Evolutionary conservation across 2,797 vertebrate genomes (phyloP).

Genomic region (Centroberyx gerrardi): DNA sequence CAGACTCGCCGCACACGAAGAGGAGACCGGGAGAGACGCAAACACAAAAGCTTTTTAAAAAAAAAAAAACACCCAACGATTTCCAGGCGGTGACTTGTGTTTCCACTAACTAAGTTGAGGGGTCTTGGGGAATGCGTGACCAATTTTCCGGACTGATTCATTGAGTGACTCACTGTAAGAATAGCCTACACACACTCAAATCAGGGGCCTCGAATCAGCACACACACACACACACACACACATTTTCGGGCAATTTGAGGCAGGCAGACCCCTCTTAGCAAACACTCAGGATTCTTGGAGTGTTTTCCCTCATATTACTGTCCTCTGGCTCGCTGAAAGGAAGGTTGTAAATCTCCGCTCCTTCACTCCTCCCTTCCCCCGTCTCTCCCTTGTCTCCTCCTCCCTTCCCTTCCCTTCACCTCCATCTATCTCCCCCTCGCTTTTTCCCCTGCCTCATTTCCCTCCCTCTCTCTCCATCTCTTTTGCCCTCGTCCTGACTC

Average conservation of each 20-base stretch:
- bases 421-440: conserved; percentile 25
- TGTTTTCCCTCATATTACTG: conserved; percentile 64
- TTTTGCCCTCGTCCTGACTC: conserved; percentile 42
- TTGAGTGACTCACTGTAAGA: conserved; percentile 46
- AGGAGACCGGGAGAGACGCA: neutral
- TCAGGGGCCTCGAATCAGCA: conserved; percentile 21
- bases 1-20: conserved; percentile 4
- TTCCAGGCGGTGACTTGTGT: conserved; percentile 31
- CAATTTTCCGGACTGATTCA: conserved; percentile 48
- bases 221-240: conserved; percentile 1
- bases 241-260: conserved; percentile 27
- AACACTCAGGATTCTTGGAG: conserved; percentile 64
- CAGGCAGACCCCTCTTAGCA: conserved; percentile 38
- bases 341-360: conserved; percentile 68
- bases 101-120: conserved; percentile 17
- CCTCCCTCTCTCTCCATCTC: neutral
- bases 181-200: conserved; percentile 1
- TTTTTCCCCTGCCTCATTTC: neutral
- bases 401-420: conserved; percentile 15
- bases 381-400: neutral
- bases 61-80: neutral
- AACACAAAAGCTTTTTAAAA: conserved; percentile 1
- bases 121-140: conserved; percentile 47
- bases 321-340: conserved; percentile 46
- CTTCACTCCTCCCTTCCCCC: conserved; percentile 35